Evolutionary conservation across 2,888 invertebrate species (phyloP).

Genomic region (Callosobruchus maculatus): DNA sequence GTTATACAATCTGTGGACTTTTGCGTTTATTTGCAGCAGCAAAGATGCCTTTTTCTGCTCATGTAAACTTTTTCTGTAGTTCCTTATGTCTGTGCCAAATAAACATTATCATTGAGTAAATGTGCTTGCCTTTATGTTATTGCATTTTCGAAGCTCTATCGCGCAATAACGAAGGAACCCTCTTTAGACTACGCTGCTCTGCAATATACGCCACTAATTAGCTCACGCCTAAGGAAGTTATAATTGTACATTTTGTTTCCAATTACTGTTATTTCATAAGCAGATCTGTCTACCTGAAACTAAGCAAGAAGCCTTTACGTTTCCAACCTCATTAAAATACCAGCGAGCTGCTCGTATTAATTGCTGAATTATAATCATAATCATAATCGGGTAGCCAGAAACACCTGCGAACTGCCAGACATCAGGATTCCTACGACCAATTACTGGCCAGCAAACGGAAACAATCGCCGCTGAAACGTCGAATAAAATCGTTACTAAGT

Average conservation of each 20-base stretch:
- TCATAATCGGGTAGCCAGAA: not conserved
- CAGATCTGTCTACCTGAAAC: not conserved
- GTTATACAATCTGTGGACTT: too few species aligned
- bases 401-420: not conserved
- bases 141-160: too few species aligned
- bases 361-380: not conserved
- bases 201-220: not conserved
- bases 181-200: too few species aligned
- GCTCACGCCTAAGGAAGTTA: not conserved
- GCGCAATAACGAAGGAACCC: too few species aligned
- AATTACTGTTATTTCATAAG: not conserved
- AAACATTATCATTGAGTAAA: too few species aligned
- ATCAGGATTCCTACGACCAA: not conserved
- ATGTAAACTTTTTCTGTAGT: too few species aligned
- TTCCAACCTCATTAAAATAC: not conserved
- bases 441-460: not conserved
- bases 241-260: not conserved
- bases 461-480: not conserved
- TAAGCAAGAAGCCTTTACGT: not conserved
- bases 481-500: too few species aligned
- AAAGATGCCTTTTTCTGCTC: too few species aligned
- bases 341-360: not conserved
- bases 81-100: too few species aligned
- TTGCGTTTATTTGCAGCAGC: too few species aligned
- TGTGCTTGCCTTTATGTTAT: too few species aligned